phyloP scores from a whole-genome alignment of 2,113 vertebrate species.

The Collichthys lucidus region DNA sequence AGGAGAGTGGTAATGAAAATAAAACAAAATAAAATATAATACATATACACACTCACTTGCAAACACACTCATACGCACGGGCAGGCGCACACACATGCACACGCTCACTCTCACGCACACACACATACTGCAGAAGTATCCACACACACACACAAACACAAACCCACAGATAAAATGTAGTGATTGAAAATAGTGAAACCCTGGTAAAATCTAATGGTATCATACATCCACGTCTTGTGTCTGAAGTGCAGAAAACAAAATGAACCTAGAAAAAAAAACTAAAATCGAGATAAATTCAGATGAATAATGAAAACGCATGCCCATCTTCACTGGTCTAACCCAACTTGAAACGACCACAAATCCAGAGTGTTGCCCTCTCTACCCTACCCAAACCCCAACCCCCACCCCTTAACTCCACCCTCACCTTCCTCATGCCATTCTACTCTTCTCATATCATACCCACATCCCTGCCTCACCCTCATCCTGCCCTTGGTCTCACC shows the following conservation, averaged over 20 bases:
- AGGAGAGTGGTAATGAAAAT: conserved; percentile 76
- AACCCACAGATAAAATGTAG: conserved; percentile 81
- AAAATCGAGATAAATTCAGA: conserved; percentile 75
- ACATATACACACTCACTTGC: conserved; percentile 46
- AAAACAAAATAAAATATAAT: conserved; percentile 76
- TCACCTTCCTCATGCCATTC: conserved; percentile 43
- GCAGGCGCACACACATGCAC: conserved; percentile 53
- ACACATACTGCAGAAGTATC: conserved; percentile 38
- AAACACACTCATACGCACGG: conserved; percentile 54
- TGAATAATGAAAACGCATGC: conserved; percentile 79
- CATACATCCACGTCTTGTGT: conserved; percentile 80
- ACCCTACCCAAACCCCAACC: conserved; percentile 49
- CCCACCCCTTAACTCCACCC: conserved; percentile 56
- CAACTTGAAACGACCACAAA: conserved; percentile 75
- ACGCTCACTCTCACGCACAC: conserved; percentile 49
- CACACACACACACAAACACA: conserved; percentile 71
- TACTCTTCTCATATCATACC: conserved; percentile 45
- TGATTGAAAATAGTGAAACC: conserved; percentile 81
- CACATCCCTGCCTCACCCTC: conserved; percentile 45
- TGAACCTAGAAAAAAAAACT: conserved; percentile 52
- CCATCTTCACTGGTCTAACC: conserved; percentile 79
- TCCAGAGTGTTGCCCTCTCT: conserved; percentile 63
- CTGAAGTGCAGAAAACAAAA: conserved; percentile 82
- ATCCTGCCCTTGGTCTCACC: not conserved
- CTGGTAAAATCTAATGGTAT: conserved; percentile 79